Percentiles rank a stretch among this genome's conserved stretches.
These are phyloP conservation scores for Trachelus tabidus DNA, from an alignment of 2,888 invertebrate genomes.

Conservation along the genomic window DNA sequence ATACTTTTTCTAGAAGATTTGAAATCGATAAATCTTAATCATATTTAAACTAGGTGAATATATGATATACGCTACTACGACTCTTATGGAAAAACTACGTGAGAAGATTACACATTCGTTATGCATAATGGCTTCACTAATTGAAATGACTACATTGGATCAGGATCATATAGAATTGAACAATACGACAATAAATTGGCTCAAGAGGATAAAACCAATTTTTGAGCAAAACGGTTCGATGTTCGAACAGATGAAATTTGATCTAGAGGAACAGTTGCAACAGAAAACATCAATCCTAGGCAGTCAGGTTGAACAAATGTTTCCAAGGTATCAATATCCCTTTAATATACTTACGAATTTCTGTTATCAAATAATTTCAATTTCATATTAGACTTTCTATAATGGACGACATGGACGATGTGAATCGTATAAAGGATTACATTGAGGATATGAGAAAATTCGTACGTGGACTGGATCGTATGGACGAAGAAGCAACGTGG, in stretches of 20 bases:
- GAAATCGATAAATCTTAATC: background rate
- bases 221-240: conserved; percentile 83
- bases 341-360: background rate
- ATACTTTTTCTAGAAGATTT: background rate
- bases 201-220: conserved; percentile 81
- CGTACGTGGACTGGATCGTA: conserved; percentile 78
- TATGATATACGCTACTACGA: conserved; percentile 82
- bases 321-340: conserved; percentile 69
- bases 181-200: conserved; percentile 86
- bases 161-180: conserved; percentile 83
- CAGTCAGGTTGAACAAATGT: conserved; percentile 76
- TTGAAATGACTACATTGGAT: conserved; percentile 81
- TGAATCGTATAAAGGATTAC: conserved; percentile 81
- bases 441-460: conserved; percentile 81
- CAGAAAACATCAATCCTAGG: conserved; percentile 78
- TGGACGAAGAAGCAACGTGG: conserved; percentile 83
- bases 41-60: conserved; percentile 71
- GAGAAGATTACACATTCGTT: conserved; percentile 78
- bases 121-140: conserved; percentile 75
- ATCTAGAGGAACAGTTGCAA: conserved; percentile 85
- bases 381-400: conserved; percentile 70
- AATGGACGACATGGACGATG: conserved; percentile 87
- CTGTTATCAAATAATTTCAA: background rate
- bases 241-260: conserved; percentile 84
- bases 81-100: conserved; percentile 75